Percentiles rank a stretch among this genome's conserved stretches.
Conservation (phyloP, 2,797 vertebrate species). For the Gallinago stenura region DNA sequence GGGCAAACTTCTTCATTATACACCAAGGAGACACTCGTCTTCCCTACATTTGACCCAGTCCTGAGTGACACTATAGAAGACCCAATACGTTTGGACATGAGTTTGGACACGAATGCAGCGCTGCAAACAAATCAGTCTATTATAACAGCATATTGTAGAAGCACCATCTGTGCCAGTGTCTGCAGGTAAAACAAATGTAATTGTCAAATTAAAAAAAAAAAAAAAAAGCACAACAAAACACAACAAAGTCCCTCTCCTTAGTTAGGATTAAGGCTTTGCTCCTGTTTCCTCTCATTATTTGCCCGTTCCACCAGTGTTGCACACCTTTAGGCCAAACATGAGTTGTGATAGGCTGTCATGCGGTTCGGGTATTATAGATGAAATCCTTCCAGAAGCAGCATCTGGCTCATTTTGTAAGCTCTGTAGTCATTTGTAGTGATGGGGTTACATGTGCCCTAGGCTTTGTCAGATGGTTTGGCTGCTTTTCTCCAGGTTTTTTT, state of each 20-base stretch:
- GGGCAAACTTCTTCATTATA: constrained; percentile 17
- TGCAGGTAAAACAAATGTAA: constrained; percentile 64
- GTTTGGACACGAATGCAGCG: not conserved
- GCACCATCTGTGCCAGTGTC: constrained; percentile 64
- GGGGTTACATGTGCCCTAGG: constrained; percentile 71
- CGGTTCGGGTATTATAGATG: constrained; percentile 64
- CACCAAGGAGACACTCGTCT: not conserved
- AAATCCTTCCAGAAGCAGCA: constrained; percentile 76
- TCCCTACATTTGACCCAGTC: not conserved
- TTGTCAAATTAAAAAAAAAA: constrained; percentile 17
- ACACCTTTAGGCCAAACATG: constrained; percentile 75
- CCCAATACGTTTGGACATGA: not conserved
- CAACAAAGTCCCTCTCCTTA: not conserved
- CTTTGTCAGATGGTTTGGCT: constrained; percentile 76
- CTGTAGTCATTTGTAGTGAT: constrained; percentile 71
- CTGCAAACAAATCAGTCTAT: constrained; percentile 29
- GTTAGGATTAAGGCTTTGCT: not conserved
- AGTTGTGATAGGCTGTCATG: constrained; percentile 71
- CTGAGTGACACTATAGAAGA: not conserved
- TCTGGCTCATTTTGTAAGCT: constrained; percentile 75
- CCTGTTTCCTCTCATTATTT: constrained; percentile 29
- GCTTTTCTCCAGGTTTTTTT: not conserved
- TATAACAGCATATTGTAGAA: constrained; percentile 29
- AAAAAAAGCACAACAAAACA: not conserved
- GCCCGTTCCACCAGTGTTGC: not conserved